Evolutionary conservation across 37 sponge, comb jelly and placozoan species (phyloP).

Genomic region (Amphimedon queenslandica): DNA sequence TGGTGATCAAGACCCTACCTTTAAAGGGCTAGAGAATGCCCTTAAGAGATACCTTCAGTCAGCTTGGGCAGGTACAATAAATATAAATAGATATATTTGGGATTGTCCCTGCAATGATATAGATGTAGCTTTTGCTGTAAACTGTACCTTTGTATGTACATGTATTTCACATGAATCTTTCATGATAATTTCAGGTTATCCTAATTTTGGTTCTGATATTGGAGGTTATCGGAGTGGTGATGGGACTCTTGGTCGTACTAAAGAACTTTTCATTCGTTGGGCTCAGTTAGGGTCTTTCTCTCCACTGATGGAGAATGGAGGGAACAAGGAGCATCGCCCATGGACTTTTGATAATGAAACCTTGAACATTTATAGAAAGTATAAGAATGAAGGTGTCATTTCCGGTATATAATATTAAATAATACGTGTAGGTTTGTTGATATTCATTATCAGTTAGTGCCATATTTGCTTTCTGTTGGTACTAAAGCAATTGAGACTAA

Average conservation of each 20-base stretch:
- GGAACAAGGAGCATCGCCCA: constrained; percentile 80
- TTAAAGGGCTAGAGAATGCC: constrained; percentile 61
- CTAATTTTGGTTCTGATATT: constrained; percentile 89
- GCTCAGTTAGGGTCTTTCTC: constrained; percentile 83
- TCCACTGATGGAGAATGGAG: constrained; percentile 90
- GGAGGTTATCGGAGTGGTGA: constrained; percentile 73
- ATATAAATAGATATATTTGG: not conserved
- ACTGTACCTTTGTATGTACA: too few relatives aligned
- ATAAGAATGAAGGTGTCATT: not conserved
- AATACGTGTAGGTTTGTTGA: constrained; percentile 50
- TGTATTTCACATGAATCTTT: too few relatives aligned
- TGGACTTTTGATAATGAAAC: constrained; percentile 87
- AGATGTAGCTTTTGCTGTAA: too few relatives aligned
- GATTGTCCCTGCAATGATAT: not conserved
- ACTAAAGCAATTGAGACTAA: constrained; percentile 43
- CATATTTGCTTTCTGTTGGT: constrained; percentile 72
- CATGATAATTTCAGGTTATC: constrained; percentile 44
- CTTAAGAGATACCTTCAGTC: constrained; percentile 81
- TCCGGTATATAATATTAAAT: not conserved
- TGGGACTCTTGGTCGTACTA: constrained; percentile 61
- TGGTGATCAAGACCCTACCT: constrained; percentile 81
- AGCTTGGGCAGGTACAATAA: constrained; percentile 73
- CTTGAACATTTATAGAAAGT: constrained; percentile 67
- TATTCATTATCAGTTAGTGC: constrained; percentile 64
- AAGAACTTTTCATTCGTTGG: constrained; percentile 80